Evolutionary conservation across 2,797 vertebrate species (phyloP).

Genomic region (Clarias platycephalus): DNA sequence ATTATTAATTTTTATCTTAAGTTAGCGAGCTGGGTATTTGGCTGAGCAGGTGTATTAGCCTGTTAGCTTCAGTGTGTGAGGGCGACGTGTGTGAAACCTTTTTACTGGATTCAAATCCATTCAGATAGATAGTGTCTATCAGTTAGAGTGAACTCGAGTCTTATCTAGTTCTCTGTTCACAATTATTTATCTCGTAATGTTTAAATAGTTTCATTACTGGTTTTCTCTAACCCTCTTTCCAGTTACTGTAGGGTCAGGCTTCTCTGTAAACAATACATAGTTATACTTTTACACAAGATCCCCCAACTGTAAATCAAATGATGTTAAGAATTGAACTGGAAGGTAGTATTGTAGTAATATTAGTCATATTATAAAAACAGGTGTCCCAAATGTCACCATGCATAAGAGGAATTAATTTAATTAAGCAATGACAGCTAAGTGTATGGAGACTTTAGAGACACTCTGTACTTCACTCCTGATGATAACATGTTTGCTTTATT

Average conservation of each 20-base stretch:
- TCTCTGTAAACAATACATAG: background rate
- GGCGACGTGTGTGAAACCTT: background rate
- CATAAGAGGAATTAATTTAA: too few species aligned
- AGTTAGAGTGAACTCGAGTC: background rate
- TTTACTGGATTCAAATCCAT: background rate
- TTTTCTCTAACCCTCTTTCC: background rate
- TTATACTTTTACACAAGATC: background rate
- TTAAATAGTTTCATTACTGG: too few species aligned
- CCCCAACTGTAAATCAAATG: background rate
- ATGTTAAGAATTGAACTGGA: background rate
- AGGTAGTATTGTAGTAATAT: too few species aligned
- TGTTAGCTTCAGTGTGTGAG: slow-evolving; percentile 3
- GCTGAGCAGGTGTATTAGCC: background rate
- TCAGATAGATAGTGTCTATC: background rate
- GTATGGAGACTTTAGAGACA: too few species aligned
- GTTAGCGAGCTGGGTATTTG: background rate
- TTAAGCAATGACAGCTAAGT: too few species aligned
- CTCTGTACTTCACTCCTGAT: too few species aligned
- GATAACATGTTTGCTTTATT: too few species aligned
- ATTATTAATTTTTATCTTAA: too few species aligned
- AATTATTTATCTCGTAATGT: background rate
- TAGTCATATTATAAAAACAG: too few species aligned
- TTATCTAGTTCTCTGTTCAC: too few species aligned
- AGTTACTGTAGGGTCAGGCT: background rate
- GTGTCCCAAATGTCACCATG: too few species aligned